Percentiles rank a stretch among this genome's conserved stretches.
Evolutionary conservation across 2,113 vertebrate species (phyloP).

Genomic region (Lucifuga dentata): DNA sequence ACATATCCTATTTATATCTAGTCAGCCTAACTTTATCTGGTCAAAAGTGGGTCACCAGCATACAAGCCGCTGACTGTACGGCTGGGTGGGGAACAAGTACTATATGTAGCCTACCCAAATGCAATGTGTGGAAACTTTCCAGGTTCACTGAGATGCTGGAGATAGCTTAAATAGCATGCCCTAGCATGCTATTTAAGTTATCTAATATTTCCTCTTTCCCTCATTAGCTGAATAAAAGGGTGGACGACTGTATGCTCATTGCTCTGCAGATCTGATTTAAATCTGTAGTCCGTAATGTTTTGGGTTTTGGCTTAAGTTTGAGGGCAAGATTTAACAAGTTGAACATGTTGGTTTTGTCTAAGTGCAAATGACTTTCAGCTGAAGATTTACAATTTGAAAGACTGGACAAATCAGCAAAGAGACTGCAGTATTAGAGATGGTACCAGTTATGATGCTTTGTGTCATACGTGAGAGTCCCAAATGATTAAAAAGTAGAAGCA

Average conservation of each 20-base stretch:
- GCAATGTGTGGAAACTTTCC: constrained; percentile 28
- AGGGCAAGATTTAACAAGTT: not conserved
- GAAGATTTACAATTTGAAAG: not conserved
- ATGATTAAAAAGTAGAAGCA: not conserved
- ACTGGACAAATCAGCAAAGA: not conserved
- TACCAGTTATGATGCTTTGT: no score
- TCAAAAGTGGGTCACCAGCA: constrained; percentile 54
- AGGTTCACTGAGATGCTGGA: constrained; percentile 31
- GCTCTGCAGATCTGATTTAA: not conserved
- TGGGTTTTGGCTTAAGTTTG: constrained; percentile 6
- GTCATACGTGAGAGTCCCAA: no score
- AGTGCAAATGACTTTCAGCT: not conserved
- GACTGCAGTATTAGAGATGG: no score
- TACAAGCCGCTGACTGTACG: constrained; percentile 25
- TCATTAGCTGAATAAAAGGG: not conserved
- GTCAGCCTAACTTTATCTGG: constrained; percentile 58
- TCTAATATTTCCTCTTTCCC: constrained; percentile 23
- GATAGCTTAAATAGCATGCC: not conserved
- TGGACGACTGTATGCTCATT: not conserved
- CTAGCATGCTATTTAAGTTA: no score
- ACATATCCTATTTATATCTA: constrained; percentile 10
- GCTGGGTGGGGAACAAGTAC: not conserved
- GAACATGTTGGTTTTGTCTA: not conserved
- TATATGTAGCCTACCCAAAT: constrained; percentile 3
- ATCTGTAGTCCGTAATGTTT: not conserved